phyloP scores from a whole-genome alignment of 2,113 vertebrate genomes.

The Nansenia antarctica region DNA sequence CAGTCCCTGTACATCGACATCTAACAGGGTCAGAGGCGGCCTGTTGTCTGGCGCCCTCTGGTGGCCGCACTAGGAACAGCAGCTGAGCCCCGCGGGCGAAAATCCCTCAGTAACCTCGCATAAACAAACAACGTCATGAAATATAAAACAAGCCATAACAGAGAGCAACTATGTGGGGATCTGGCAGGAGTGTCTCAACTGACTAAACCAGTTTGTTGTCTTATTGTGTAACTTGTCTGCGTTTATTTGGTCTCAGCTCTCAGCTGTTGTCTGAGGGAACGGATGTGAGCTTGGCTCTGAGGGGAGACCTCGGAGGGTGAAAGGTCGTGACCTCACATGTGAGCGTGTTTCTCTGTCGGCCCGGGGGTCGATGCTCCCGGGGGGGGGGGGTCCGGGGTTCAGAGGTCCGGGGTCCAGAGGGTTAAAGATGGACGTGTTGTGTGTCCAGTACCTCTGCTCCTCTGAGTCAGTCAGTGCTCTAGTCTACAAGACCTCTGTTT shows the following conservation, averaged over 20 bases:
- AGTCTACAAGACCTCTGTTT: not conserved
- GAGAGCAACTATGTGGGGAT: too few relatives aligned
- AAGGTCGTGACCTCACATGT: constrained; percentile 39
- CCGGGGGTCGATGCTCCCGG: not conserved
- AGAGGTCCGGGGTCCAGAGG: not conserved
- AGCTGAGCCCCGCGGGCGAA: not conserved
- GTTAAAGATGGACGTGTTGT: not conserved
- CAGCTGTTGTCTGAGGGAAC: too few relatives aligned
- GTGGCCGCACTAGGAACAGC: constrained; percentile 12
- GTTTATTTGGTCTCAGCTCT: too few relatives aligned
- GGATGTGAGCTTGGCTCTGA: constrained; percentile 25
- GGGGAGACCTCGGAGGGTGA: constrained; percentile 3
- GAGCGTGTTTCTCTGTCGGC: not conserved
- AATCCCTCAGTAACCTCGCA: not conserved
- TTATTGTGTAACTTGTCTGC: too few relatives aligned
- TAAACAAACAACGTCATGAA: too few relatives aligned
- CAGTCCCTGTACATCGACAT: too few relatives aligned
- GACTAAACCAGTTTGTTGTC: too few relatives aligned
- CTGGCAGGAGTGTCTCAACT: too few relatives aligned
- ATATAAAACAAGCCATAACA: too few relatives aligned
- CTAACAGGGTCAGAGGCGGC: not conserved
- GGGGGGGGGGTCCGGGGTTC: not conserved
- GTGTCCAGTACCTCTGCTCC: not conserved
- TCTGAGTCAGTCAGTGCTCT: not conserved
- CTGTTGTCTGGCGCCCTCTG: constrained; percentile 33